Percentiles rank a stretch among this genome's conserved stretches.
Conservation (phyloP, 2,113 vertebrate species). For the Cromileptes altivelis region DNA sequence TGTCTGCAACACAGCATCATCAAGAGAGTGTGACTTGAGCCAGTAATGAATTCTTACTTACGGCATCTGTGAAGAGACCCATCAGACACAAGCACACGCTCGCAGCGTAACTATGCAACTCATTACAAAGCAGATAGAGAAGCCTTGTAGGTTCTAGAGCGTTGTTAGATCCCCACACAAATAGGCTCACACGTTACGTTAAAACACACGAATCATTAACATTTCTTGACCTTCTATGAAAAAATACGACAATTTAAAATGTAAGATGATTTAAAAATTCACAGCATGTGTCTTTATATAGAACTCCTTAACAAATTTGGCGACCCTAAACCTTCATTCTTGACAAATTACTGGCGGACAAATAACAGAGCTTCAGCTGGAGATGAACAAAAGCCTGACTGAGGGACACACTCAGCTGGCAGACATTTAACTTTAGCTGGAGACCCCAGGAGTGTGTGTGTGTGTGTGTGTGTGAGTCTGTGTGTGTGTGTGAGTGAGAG, state of each 20-base stretch:
- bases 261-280: background rate
- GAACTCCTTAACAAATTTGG: slow-evolving; percentile 39
- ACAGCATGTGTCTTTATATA: slow-evolving; percentile 10
- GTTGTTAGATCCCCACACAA: background rate
- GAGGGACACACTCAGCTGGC: slow-evolving; percentile 79
- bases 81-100: slow-evolving; percentile 13
- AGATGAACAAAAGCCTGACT: slow-evolving; percentile 79
- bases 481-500: slow-evolving; percentile 29
- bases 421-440: slow-evolving; percentile 74
- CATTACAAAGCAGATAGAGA: background rate
- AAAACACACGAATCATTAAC: background rate
- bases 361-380: slow-evolving; percentile 78
- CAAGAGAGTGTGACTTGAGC: slow-evolving; percentile 29
- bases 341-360: slow-evolving; percentile 70
- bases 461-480: slow-evolving; percentile 29
- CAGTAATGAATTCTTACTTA: slow-evolving; percentile 21
- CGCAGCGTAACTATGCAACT: background rate
- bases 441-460: slow-evolving; percentile 46
- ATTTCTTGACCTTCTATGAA: slow-evolving; percentile 17
- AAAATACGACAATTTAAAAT: background rate
- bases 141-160: background rate
- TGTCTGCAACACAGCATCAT: slow-evolving; percentile 14
- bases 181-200: background rate
- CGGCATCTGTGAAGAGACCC: background rate
- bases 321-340: slow-evolving; percentile 47